These are phyloP conservation scores for Narcine bancroftii DNA, from an alignment of 2,113 vertebrate species.

Conservation along the genomic window DNA sequence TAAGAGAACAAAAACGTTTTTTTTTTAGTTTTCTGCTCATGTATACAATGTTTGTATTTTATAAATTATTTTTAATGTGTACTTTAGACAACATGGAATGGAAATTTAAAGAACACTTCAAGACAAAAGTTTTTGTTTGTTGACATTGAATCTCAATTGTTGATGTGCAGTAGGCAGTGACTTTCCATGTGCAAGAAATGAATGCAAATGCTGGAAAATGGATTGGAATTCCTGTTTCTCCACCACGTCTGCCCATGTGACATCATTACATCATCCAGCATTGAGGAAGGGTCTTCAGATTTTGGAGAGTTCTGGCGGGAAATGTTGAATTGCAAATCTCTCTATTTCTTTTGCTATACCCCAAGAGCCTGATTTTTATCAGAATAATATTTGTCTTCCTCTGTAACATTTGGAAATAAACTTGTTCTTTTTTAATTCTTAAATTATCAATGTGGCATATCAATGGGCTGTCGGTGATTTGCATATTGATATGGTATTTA, in stretches of 20 bases:
- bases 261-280: neutral
- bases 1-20: neutral
- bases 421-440: neutral
- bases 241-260: neutral
- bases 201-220: neutral
- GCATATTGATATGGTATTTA: neutral
- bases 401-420: neutral
- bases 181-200: neutral
- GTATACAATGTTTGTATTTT: neutral
- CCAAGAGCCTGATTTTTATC: neutral
- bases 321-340: neutral
- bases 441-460: neutral
- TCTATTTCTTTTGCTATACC: neutral
- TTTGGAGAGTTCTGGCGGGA: neutral
- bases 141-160: neutral
- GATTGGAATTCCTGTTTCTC: neutral
- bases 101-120: neutral
- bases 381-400: neutral
- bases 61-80: neutral
- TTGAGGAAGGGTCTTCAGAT: neutral
- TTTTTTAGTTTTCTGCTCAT: neutral
- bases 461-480: neutral
- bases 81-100: neutral
- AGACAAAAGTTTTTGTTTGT: neutral
- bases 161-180: neutral